Evolutionary conservation across 2,797 vertebrate species (phyloP).

Genomic region (Sebastes taczanowskii): DNA sequence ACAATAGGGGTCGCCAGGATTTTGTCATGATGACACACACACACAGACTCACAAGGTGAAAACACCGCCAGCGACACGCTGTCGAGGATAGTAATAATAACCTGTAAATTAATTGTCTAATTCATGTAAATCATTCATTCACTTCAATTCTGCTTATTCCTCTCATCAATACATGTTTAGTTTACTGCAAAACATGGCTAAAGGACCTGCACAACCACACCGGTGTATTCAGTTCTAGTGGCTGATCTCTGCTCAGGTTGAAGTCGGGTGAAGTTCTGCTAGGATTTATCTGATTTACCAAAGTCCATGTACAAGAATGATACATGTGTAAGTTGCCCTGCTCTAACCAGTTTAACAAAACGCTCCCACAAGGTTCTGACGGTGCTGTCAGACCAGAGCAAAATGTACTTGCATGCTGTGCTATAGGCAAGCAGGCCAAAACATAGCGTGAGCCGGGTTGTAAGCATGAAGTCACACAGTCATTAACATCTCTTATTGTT

Average conservation of each 20-base stretch:
- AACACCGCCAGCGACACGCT: background rate
- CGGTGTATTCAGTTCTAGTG: background rate
- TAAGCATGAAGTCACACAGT: background rate
- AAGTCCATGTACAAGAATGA: background rate
- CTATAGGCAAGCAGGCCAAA: background rate
- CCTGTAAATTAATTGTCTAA: background rate
- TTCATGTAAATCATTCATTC: background rate
- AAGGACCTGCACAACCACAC: background rate
- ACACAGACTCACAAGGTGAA: background rate
- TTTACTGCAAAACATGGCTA: background rate
- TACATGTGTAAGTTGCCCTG: background rate
- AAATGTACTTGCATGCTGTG: background rate
- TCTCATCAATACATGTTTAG: background rate
- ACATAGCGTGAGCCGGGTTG: background rate
- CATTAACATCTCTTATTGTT: background rate
- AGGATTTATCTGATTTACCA: background rate
- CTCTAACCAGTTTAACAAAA: background rate
- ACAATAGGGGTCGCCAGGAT: background rate
- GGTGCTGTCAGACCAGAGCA: background rate
- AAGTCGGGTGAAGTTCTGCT: background rate
- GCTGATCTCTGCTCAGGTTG: background rate
- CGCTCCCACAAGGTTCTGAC: background rate
- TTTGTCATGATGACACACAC: background rate
- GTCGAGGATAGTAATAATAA: background rate
- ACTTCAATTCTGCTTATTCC: background rate